Percentiles rank a stretch among this genome's conserved stretches.
Conservation (phyloP, 2,797 vertebrate species). For the Sparus aurata region DNA sequence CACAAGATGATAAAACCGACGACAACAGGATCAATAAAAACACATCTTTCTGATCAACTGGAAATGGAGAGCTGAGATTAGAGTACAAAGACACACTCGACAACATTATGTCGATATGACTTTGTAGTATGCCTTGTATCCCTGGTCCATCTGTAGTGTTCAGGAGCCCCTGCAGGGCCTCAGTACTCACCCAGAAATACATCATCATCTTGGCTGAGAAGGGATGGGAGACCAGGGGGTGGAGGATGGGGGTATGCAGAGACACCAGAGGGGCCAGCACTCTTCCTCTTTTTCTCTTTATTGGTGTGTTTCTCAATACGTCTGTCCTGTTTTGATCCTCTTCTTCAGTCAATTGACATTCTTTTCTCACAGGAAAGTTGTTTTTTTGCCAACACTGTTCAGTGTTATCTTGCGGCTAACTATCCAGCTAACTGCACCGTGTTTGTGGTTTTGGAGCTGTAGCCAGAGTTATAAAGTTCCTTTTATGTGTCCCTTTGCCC, state of each 20-base stretch:
- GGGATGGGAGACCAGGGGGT: slow-evolving; percentile 47
- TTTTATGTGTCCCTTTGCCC: slow-evolving; percentile 56
- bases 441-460: slow-evolving; percentile 50
- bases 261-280: slow-evolving; percentile 54
- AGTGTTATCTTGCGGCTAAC: slow-evolving; percentile 27
- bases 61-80: not conserved
- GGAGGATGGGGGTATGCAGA: slow-evolving; percentile 51
- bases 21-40: slow-evolving; percentile 8
- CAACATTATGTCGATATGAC: not conserved
- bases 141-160: slow-evolving; percentile 7
- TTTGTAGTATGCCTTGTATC: not conserved
- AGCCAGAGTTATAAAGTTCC: slow-evolving; percentile 49
- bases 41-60: not conserved
- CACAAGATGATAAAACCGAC: not conserved
- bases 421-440: slow-evolving; percentile 42
- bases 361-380: not conserved
- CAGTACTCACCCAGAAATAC: slow-evolving; percentile 83
- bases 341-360: slow-evolving; percentile 40
- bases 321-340: slow-evolving; percentile 45
- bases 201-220: slow-evolving; percentile 79
- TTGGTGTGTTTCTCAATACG: slow-evolving; percentile 16
- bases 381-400: slow-evolving; percentile 26
- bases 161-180: slow-evolving; percentile 49
- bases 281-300: slow-evolving; percentile 47
- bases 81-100: not conserved